Conservation (phyloP, 2,888 invertebrate species). For the Machimus rusticus region DNA sequence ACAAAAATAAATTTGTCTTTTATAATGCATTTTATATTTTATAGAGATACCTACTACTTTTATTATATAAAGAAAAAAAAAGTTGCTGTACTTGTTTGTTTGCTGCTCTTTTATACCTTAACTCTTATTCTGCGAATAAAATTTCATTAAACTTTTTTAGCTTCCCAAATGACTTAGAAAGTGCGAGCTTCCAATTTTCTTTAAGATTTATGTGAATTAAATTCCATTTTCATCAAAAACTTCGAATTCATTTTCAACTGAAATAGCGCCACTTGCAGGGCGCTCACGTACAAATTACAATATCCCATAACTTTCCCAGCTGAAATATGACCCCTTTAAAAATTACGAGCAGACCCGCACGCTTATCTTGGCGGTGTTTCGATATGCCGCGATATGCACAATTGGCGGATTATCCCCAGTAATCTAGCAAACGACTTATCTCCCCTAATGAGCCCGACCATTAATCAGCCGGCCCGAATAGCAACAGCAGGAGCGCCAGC, state of each 20-base stretch:
- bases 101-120: no score
- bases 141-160: no score
- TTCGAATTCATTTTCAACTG: neutral
- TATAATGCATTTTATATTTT: no score
- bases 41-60: no score
- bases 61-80: no score
- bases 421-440: constrained; percentile 5
- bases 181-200: neutral
- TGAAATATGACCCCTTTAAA: neutral
- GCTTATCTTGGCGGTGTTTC: neutral
- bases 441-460: constrained; percentile 3
- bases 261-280: neutral
- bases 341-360: neutral
- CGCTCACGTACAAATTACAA: neutral
- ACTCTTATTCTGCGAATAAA: no score
- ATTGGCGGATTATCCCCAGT: neutral
- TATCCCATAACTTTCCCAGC: neutral
- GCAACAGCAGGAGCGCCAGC: neutral
- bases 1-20: no score
- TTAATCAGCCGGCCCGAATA: neutral
- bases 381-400: neutral
- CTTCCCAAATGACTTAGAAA: no score
- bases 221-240: neutral
- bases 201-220: neutral
- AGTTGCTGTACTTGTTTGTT: no score